Conservation (phyloP, 2,113 vertebrate species). For the Gavialis gangeticus region DNA sequence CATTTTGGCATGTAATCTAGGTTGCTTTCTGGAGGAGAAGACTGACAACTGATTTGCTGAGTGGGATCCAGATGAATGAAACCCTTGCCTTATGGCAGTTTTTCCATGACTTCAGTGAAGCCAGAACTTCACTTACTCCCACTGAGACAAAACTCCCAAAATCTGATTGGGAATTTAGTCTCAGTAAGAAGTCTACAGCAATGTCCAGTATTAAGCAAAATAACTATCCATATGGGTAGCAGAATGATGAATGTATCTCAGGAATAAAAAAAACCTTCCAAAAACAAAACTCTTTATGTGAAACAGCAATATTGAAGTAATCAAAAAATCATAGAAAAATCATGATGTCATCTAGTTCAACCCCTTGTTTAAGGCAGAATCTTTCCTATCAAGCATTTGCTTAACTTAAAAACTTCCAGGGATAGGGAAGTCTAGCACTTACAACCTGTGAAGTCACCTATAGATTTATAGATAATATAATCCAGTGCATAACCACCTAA, state of each 20-base stretch:
- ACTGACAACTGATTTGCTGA: neutral
- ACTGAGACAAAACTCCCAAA: neutral
- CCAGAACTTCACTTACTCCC: neutral
- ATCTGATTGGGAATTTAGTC: neutral
- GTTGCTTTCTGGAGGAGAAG: neutral
- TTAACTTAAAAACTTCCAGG: too few relatives aligned
- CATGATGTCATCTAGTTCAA: neutral
- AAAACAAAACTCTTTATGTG: neutral
- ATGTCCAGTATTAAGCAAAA: neutral
- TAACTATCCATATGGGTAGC: fast-evolving
- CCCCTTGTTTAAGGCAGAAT: neutral
- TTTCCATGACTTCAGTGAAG: neutral
- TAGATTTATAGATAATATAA: too few relatives aligned
- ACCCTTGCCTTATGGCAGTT: neutral
- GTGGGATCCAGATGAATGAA: neutral
- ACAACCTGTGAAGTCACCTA: too few relatives aligned
- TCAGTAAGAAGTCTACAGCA: neutral
- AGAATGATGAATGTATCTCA: neutral
- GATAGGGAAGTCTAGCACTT: too few relatives aligned
- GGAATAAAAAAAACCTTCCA: neutral
- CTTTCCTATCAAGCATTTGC: too few relatives aligned
- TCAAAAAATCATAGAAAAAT: too few relatives aligned
- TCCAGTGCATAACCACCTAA: too few relatives aligned
- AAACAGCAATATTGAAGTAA: neutral
- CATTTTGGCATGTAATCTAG: neutral